Evolutionary conservation across 2,113 vertebrate species (phyloP).

Genomic region (Psittacus erithacus): DNA sequence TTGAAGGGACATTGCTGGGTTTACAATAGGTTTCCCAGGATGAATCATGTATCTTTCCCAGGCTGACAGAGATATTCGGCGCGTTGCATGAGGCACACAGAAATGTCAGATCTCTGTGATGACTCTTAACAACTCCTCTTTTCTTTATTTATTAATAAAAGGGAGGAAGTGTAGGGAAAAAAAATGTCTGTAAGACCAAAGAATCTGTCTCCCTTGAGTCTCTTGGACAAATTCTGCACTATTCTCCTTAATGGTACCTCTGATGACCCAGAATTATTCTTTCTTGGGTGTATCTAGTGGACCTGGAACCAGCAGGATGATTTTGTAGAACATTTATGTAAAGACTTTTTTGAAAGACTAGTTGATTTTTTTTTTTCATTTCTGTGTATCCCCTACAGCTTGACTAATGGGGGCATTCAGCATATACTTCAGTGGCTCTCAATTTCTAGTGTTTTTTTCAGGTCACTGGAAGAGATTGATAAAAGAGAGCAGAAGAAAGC

Average conservation of each 20-base stretch:
- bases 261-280: constrained; percentile 36
- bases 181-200: constrained; percentile 45
- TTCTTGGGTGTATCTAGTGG: constrained; percentile 9
- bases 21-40: constrained; percentile 18
- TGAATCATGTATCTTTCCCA: constrained; percentile 21
- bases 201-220: neutral
- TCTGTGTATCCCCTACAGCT: constrained; percentile 45
- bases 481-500: constrained; percentile 51
- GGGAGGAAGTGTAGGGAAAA: neutral
- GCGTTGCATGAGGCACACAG: constrained; percentile 16
- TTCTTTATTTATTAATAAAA: constrained; percentile 58
- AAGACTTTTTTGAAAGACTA: constrained; percentile 56
- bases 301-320: constrained; percentile 46
- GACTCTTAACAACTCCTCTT: constrained; percentile 29
- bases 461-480: constrained; percentile 46
- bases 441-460: constrained; percentile 53
- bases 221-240: constrained; percentile 1
- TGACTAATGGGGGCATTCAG: constrained; percentile 51
- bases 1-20: neutral
- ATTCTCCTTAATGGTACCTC: neutral
- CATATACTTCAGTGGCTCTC: constrained; percentile 43
- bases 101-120: constrained; percentile 3
- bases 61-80: neutral
- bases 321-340: constrained; percentile 51
- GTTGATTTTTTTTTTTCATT: neutral